A percentile compares a stretch with the other conserved stretches of the same genome.
These are phyloP conservation scores for Eupeodes latifasciatus DNA, from an alignment of 2,888 invertebrate genomes.

Conservation along the genomic window DNA sequence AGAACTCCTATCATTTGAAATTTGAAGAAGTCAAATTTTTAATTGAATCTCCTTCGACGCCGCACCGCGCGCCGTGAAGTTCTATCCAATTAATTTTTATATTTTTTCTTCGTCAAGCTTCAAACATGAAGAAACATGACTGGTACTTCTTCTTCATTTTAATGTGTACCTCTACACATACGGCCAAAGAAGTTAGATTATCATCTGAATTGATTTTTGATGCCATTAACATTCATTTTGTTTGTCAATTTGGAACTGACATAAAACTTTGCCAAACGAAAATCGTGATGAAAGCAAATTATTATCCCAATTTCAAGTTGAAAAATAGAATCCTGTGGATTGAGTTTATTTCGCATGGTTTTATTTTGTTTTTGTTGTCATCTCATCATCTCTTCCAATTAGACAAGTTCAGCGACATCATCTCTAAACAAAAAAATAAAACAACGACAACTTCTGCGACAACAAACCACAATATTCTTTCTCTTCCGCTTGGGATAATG, in stretches of 20 bases:
- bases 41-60: constrained; percentile 45
- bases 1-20: neutral
- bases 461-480: constrained; percentile 62
- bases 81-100: constrained; percentile 69
- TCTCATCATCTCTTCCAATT: constrained; percentile 67
- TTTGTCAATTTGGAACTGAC: constrained; percentile 68
- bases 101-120: constrained; percentile 39
- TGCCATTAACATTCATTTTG: constrained; percentile 73
- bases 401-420: constrained; percentile 55
- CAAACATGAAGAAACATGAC: neutral
- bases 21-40: constrained; percentile 27
- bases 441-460: neutral
- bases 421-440: constrained; percentile 19
- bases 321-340: neutral
- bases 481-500: constrained; percentile 55
- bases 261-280: constrained; percentile 42
- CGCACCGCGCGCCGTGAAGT: neutral
- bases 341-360: constrained; percentile 31
- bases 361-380: constrained; percentile 50
- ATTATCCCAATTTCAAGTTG: constrained; percentile 49
- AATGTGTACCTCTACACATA: neutral
- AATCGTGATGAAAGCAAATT: constrained; percentile 75
- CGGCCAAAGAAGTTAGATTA: constrained; percentile 22
- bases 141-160: neutral
- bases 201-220: constrained; percentile 67